Evolutionary conservation across 2,113 vertebrate genomes (phyloP).

Genomic region (Eolophus roseicapilla): DNA sequence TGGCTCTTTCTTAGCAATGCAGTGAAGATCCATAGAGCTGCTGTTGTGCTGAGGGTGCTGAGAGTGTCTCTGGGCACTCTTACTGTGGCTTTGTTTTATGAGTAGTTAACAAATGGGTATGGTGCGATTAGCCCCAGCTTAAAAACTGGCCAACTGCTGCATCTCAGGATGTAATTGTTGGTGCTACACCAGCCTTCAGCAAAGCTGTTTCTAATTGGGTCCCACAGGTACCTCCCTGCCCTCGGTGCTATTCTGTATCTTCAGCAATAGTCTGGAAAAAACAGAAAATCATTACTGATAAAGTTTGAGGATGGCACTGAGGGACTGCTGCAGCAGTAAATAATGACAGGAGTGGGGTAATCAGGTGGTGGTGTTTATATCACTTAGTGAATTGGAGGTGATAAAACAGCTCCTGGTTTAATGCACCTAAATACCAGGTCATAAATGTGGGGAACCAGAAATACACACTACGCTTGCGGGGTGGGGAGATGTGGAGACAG

Average conservation of each 20-base stretch:
- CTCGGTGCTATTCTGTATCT: background rate
- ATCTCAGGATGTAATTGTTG: background rate
- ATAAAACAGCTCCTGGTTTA: constrained; percentile 37
- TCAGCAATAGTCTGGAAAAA: constrained; percentile 16
- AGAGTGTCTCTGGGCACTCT: background rate
- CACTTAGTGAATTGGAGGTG: constrained; percentile 43
- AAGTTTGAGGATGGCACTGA: constrained; percentile 43
- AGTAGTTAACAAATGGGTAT: background rate
- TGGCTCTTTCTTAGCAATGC: background rate
- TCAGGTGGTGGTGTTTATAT: constrained; percentile 35
- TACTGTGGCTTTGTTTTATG: background rate
- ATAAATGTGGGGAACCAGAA: background rate
- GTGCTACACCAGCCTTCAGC: background rate
- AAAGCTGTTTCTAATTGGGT: constrained; percentile 24
- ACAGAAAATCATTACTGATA: constrained; percentile 61
- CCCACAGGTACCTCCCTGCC: constrained; percentile 22
- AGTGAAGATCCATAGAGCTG: background rate
- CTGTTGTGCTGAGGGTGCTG: background rate
- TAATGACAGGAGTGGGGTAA: background rate
- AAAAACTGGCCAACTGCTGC: background rate
- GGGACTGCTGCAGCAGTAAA: constrained; percentile 41
- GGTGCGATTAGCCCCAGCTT: background rate
- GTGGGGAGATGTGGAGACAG: background rate
- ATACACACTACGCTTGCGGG: background rate
- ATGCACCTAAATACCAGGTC: constrained; percentile 14